These are phyloP conservation scores for Ichneumoninae sp. DNA, from an alignment of 2,888 invertebrate genomes.

Conservation along the genomic window DNA sequence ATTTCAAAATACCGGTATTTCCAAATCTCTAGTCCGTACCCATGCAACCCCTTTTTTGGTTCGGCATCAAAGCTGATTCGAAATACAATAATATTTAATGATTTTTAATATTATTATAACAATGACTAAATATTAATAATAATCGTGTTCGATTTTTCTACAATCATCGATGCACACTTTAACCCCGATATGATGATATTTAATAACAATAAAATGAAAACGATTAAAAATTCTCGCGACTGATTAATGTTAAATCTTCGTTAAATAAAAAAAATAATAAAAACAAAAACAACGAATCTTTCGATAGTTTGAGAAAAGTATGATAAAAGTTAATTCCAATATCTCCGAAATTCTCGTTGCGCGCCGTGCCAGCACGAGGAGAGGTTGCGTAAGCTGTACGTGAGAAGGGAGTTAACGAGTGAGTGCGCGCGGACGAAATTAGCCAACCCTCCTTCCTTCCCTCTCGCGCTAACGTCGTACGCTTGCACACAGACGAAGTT, in stretches of 20 bases:
- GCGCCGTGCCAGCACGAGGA: slow-evolving; percentile 61
- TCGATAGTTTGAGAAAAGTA: not conserved
- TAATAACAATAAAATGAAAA: not conserved
- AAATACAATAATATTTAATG: too few species aligned
- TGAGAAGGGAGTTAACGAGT: slow-evolving; percentile 62
- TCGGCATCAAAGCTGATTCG: too few species aligned
- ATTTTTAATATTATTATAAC: too few species aligned
- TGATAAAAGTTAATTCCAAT: slow-evolving; percentile 28
- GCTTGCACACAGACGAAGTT: not conserved
- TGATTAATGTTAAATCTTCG: too few species aligned
- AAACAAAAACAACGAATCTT: slow-evolving; percentile 1
- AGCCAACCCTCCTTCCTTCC: slow-evolving; percentile 71
- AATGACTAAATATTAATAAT: too few species aligned
- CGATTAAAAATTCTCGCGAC: too few species aligned
- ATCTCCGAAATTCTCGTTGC: slow-evolving; percentile 36
- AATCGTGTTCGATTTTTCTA: too few species aligned
- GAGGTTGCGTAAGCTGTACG: slow-evolving; percentile 57
- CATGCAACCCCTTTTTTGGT: too few species aligned
- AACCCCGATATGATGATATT: too few species aligned
- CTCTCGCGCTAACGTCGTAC: slow-evolving; percentile 7
- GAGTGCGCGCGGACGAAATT: slow-evolving; percentile 80
- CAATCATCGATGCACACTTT: too few species aligned
- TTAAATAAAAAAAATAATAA: not conserved
- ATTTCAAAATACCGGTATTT: too few species aligned
- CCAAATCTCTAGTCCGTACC: too few species aligned